Percentiles rank a stretch among this genome's conserved stretches.
phyloP scores from a whole-genome alignment of 2,797 vertebrate species.

The Sebastes miniatus region DNA sequence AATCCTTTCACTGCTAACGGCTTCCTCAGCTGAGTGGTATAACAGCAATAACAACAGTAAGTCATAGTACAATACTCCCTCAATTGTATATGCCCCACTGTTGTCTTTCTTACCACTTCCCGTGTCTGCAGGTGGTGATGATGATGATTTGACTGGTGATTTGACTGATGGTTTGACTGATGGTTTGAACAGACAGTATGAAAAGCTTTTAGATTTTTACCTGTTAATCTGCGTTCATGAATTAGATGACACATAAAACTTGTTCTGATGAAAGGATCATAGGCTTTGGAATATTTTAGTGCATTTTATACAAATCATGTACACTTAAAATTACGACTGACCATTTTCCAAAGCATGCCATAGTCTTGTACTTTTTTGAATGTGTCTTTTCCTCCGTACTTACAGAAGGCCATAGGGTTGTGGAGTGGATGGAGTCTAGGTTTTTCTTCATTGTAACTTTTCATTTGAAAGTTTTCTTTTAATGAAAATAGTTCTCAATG shows the following conservation, averaged over 20 bases:
- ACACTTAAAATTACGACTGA: not conserved
- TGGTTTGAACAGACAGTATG: not conserved
- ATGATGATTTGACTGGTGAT: not conserved
- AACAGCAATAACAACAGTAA: constrained; percentile 34
- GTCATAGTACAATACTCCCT: not conserved
- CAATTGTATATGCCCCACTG: not conserved
- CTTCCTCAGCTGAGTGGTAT: constrained; percentile 13
- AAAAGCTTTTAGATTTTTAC: not conserved
- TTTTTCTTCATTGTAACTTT: not conserved
- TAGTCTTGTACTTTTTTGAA: not conserved
- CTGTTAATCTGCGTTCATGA: not conserved
- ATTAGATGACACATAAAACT: not conserved
- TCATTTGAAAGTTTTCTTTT: not conserved
- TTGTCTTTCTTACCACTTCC: constrained; percentile 29
- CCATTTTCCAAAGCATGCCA: not conserved
- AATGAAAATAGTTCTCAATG: not conserved
- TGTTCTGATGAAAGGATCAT: not conserved
- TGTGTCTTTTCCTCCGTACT: not conserved
- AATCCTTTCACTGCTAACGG: constrained; percentile 6
- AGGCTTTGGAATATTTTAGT: not conserved
- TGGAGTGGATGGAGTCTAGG: not conserved
- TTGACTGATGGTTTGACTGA: not conserved
- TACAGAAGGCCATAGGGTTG: not conserved
- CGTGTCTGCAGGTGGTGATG: not conserved
- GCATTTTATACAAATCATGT: not conserved